Evolutionary conservation across 2,797 vertebrate genomes (phyloP).

Genomic region (Semaprochilodus insignis): DNA sequence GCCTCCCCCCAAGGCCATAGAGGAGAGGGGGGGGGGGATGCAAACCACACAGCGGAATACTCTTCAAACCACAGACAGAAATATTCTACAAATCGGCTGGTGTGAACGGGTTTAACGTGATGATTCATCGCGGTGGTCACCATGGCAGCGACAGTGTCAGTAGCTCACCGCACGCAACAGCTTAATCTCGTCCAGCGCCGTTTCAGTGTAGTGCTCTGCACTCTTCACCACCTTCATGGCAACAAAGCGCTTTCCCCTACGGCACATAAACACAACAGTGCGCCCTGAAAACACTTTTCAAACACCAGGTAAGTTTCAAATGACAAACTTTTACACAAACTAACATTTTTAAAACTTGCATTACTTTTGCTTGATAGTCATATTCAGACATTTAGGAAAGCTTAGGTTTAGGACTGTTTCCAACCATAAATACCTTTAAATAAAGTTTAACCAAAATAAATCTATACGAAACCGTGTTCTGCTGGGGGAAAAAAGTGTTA

Average conservation of each 20-base stretch:
- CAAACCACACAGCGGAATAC: too few relatives aligned
- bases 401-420: too few relatives aligned
- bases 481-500: background rate
- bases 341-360: background rate
- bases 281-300: background rate
- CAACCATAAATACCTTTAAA: too few relatives aligned
- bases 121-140: constrained; percentile 32
- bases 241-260: constrained; percentile 92
- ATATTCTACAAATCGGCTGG: constrained; percentile 19
- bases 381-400: background rate
- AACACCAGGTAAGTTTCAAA: background rate
- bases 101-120: background rate
- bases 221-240: constrained; percentile 99
- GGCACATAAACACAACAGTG: constrained; percentile 47
- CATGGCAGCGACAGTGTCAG: constrained; percentile 37
- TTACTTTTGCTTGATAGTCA: background rate
- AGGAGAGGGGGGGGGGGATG: background rate
- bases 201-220: constrained; percentile 98
- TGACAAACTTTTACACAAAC: background rate
- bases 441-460: background rate
- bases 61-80: background rate
- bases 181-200: constrained; percentile 96
- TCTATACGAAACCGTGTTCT: background rate
- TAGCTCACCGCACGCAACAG: constrained; percentile 91
- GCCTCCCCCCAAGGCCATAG: background rate